phyloP scores from a whole-genome alignment of 2,797 vertebrate species.

The Tauraco hartlaubi region DNA sequence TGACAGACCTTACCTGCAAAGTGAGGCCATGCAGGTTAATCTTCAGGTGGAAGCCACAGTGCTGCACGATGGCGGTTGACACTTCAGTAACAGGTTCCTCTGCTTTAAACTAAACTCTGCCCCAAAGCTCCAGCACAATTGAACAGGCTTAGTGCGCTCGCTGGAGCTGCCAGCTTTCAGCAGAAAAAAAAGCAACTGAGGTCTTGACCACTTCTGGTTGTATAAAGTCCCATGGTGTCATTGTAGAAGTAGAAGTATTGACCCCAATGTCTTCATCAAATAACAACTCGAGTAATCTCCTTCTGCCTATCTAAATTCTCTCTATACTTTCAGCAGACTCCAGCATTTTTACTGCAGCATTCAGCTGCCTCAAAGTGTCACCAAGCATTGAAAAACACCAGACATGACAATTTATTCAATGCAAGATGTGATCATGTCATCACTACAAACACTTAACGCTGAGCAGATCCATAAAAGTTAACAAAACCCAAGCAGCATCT shows the following conservation, averaged over 20 bases:
- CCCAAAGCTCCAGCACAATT: not conserved
- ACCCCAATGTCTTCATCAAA: not conserved
- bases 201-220: not conserved
- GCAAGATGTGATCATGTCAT: not conserved
- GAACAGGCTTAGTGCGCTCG: not conserved
- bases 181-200: not conserved
- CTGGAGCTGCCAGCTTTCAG: not conserved
- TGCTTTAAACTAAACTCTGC: not conserved
- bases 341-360: not conserved
- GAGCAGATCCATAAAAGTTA: not conserved
- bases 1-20: not conserved
- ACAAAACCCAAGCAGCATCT: not conserved
- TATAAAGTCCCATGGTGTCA: not conserved
- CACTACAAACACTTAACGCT: not conserved
- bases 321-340: not conserved
- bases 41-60: not conserved
- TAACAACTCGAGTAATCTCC: not conserved
- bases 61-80: not conserved
- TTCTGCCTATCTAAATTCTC: not conserved
- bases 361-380: not conserved
- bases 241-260: not conserved
- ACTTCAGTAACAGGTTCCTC: not conserved
- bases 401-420: not conserved
- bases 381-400: not conserved
- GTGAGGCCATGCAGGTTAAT: not conserved